Evolutionary conservation across 2,113 vertebrate genomes (phyloP).

Genomic region (Channa argus): DNA sequence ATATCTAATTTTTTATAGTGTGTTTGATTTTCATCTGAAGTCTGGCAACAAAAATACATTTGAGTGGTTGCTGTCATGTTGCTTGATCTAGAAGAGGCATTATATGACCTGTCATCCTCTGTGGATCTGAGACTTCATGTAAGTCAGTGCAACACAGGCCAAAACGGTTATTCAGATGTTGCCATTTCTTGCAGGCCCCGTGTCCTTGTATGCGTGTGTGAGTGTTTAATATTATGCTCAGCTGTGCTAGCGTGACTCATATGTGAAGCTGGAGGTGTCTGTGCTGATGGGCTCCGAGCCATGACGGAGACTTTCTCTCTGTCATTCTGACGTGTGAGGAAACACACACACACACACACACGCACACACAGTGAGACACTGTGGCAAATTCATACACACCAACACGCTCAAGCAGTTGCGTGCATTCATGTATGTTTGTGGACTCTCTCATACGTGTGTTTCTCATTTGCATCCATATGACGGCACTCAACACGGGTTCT

Average conservation of each 20-base stretch:
- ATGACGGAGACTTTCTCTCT: conserved; percentile 16
- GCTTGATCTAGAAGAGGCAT: neutral
- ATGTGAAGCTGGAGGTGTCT: conserved; percentile 63
- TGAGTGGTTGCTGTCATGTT: neutral
- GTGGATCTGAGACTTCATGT: conserved; percentile 1
- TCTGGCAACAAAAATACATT: neutral
- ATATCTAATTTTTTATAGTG: neutral
- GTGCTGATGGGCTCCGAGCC: conserved; percentile 56
- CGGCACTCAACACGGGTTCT: neutral
- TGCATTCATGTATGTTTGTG: neutral
- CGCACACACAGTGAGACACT: neutral
- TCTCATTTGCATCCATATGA: neutral
- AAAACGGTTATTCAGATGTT: conserved; percentile 26
- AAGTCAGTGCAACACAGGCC: conserved; percentile 8
- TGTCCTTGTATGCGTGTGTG: conserved; percentile 27
- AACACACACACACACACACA: conserved; percentile 17
- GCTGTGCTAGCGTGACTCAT: conserved; percentile 77
- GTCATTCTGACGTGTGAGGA: conserved; percentile 8
- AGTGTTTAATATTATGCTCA: conserved; percentile 79
- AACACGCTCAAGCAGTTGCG: neutral
- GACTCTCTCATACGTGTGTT: no score
- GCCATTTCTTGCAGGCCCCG: conserved; percentile 69
- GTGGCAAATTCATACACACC: neutral
- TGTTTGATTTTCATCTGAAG: neutral
- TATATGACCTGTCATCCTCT: neutral